These are phyloP conservation scores for Cyclina sinensis DNA, from an alignment of 1,140 invertebrate genomes.

Conservation along the genomic window DNA sequence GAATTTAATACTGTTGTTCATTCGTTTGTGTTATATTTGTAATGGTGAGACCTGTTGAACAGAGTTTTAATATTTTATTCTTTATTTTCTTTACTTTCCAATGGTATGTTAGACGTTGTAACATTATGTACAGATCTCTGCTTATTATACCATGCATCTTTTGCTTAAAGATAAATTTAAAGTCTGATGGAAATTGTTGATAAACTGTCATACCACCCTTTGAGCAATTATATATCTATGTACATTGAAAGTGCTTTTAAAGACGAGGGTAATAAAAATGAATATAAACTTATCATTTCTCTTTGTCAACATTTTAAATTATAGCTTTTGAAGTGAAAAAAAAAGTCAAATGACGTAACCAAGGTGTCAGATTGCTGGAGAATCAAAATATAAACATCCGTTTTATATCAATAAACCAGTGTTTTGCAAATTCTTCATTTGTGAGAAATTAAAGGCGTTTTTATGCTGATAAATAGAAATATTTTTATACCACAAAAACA, in stretches of 20 bases:
- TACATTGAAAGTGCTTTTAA: not conserved
- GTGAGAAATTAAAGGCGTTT: no score
- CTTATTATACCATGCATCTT: no score
- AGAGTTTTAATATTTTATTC: conserved; percentile 27
- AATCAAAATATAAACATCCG: no score
- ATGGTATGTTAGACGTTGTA: not conserved
- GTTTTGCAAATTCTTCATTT: no score
- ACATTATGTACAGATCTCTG: not conserved
- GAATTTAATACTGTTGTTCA: conserved; percentile 2
- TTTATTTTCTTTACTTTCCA: not conserved
- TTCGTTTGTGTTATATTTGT: not conserved
- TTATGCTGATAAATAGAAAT: no score
- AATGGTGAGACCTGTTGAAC: not conserved
- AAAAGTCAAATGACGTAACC: no score
- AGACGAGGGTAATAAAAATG: not conserved
- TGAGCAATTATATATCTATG: not conserved
- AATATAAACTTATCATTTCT: not conserved
- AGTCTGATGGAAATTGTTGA: not conserved
- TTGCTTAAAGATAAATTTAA: no score
- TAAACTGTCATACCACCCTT: conserved; percentile 1
- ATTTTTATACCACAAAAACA: no score
- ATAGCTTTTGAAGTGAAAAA: not conserved
- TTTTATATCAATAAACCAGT: no score
- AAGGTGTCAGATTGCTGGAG: no score
- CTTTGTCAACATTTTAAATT: not conserved